phyloP scores from a whole-genome alignment of 2,888 invertebrate species.

The Dicyrtomina minuta region DNA sequence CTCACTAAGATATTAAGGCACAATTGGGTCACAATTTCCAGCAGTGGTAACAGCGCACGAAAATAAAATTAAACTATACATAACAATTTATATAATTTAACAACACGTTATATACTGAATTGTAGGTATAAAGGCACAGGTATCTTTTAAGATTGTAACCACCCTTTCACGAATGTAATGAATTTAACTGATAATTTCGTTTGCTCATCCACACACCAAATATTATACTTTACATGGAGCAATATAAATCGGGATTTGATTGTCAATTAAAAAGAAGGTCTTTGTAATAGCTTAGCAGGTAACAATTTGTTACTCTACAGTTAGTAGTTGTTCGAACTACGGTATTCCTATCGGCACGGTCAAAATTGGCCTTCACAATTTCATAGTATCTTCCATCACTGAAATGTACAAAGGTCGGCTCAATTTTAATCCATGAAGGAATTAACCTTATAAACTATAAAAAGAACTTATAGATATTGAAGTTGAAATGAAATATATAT shows the following conservation, averaged over 20 bases:
- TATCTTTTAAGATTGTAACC: too few relatives aligned
- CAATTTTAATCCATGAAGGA: neutral
- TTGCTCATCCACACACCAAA: neutral
- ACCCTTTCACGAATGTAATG: neutral
- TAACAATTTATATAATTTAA: too few relatives aligned
- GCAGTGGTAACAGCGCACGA: too few relatives aligned
- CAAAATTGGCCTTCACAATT: constrained; percentile 98
- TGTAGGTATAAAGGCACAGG: too few relatives aligned
- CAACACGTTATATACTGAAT: too few relatives aligned
- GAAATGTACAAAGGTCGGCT: constrained; percentile 54
- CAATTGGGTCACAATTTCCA: too few relatives aligned
- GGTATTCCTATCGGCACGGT: constrained; percentile 92
- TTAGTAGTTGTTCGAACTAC: constrained; percentile 96
- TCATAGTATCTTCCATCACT: constrained; percentile 99
- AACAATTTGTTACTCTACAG: constrained; percentile 91
- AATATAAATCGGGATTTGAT: neutral
- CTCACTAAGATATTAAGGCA: too few relatives aligned
- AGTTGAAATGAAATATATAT: too few relatives aligned
- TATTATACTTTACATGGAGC: too few relatives aligned
- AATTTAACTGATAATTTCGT: neutral
- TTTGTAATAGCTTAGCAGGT: constrained; percentile 87
- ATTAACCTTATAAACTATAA: too few relatives aligned
- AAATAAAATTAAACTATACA: too few relatives aligned
- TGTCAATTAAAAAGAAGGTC: constrained; percentile 89
- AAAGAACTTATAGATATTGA: too few relatives aligned